Percentiles rank a stretch among this genome's conserved stretches.
phyloP scores from a whole-genome alignment of 2,113 vertebrate genomes.

The Solenodon paradoxus region DNA sequence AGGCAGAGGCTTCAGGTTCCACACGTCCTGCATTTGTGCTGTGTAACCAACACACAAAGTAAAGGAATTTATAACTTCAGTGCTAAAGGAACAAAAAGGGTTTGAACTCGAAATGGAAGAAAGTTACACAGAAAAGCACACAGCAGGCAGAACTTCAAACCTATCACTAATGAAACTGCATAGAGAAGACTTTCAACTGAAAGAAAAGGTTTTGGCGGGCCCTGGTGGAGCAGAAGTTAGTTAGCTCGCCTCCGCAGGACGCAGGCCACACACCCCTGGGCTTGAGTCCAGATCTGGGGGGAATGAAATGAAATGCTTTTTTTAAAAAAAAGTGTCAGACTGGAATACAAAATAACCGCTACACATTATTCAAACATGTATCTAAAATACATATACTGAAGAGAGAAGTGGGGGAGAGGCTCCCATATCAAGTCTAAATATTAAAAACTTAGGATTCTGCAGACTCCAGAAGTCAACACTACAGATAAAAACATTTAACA shows the following conservation, averaged over 20 bases:
- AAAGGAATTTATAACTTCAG: not conserved
- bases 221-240: no score
- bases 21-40: not conserved
- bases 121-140: not conserved
- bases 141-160: not conserved
- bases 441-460: not conserved
- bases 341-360: not conserved
- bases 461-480: not conserved
- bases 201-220: not conserved
- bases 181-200: not conserved
- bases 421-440: not conserved
- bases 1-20: not conserved
- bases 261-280: no score
- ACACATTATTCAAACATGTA: not conserved
- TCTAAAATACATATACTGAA: not conserved
- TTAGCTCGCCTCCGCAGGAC: no score
- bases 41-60: not conserved
- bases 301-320: no score
- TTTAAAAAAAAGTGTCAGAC: no score
- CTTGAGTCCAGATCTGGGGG: no score
- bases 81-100: not conserved
- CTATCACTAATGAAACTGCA: not conserved
- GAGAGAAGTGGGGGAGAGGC: not conserved
- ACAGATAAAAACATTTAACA: not conserved
- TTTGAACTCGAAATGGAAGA: not conserved